Conservation (phyloP, 2,888 invertebrate species). For the Microchrysa polita region DNA sequence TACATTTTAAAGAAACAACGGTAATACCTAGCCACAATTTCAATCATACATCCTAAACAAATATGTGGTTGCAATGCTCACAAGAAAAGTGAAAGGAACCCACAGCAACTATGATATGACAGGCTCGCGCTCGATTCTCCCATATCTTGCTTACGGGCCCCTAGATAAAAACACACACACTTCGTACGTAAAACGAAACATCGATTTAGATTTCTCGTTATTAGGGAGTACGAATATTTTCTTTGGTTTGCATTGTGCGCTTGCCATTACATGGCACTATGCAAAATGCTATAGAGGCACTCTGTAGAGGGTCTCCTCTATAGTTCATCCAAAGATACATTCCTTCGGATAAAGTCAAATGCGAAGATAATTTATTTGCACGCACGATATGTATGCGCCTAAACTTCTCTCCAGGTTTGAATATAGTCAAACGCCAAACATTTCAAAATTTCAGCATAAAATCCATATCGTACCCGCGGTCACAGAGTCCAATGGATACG, state of each 20-base stretch:
- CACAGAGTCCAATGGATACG: too few relatives aligned
- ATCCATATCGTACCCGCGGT: too few relatives aligned
- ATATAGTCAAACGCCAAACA: not conserved
- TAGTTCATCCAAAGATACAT: slow-evolving; percentile 41
- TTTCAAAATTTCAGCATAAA: slow-evolving; percentile 13
- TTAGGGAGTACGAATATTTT: slow-evolving; percentile 8
- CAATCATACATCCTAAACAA: not conserved
- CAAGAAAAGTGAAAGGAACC: slow-evolving; percentile 50
- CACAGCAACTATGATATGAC: slow-evolving; percentile 13
- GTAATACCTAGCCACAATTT: too few relatives aligned
- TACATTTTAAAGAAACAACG: too few relatives aligned
- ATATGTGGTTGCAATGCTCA: slow-evolving; percentile 11
- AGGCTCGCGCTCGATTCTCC: slow-evolving; percentile 47
- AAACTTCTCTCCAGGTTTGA: slow-evolving; percentile 6
- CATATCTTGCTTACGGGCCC: slow-evolving; percentile 44
- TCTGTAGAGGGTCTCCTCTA: not conserved
- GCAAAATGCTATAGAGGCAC: slow-evolving; percentile 11
- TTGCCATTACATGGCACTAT: not conserved
- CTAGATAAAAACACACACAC: slow-evolving; percentile 25
- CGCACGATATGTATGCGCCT: slow-evolving; percentile 48
- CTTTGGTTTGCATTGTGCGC: not conserved
- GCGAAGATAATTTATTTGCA: slow-evolving; percentile 51
- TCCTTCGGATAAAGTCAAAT: slow-evolving; percentile 45
- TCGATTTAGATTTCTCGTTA: slow-evolving; percentile 19
- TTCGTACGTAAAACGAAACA: slow-evolving; percentile 12